Percentiles rank a stretch among this genome's conserved stretches.
Conservation (phyloP, 1,140 invertebrate species). For the Drosophila bifasciata region DNA sequence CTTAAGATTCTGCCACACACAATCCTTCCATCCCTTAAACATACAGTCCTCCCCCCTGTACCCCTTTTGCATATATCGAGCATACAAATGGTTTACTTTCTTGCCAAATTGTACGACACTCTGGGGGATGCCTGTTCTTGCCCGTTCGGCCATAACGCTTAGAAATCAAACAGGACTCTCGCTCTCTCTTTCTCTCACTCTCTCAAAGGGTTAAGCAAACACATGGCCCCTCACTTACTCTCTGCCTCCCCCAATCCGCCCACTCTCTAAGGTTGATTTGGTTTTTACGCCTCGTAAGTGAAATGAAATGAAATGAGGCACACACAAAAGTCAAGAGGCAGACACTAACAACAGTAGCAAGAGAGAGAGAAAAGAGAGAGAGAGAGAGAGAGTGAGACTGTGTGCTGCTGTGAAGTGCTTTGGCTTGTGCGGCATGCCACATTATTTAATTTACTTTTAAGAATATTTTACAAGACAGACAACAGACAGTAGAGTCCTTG, state of each 20-base stretch:
- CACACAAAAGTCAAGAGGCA: constrained; percentile 26
- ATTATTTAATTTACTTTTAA: constrained; percentile 81
- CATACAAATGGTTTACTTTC: constrained; percentile 63
- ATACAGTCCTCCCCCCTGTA: not conserved
- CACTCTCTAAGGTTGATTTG: constrained; percentile 59
- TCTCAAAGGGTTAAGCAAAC: constrained; percentile 66
- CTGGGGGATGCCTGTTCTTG: constrained; percentile 49
- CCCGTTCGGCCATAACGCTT: constrained; percentile 65
- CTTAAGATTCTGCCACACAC: constrained; percentile 1
- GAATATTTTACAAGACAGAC: constrained; percentile 65
- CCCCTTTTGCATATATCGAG: constrained; percentile 45
- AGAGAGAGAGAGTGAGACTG: no score
- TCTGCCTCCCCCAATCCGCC: not conserved
- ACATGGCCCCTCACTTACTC: constrained; percentile 18
- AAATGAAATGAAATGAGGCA: constrained; percentile 76
- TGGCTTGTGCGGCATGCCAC: constrained; percentile 73
- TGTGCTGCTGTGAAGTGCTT: constrained; percentile 26
- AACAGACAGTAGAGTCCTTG: not conserved
- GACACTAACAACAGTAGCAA: not conserved
- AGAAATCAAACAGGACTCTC: constrained; percentile 67
- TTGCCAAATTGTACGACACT: constrained; percentile 79
- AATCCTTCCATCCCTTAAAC: constrained; percentile 31
- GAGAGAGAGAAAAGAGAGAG: constrained; percentile 16
- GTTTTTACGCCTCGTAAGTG: constrained; percentile 80
- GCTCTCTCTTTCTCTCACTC: not conserved